These are phyloP conservation scores for Harpalus rubripes DNA, from an alignment of 2,888 invertebrate genomes.

Conservation along the genomic window DNA sequence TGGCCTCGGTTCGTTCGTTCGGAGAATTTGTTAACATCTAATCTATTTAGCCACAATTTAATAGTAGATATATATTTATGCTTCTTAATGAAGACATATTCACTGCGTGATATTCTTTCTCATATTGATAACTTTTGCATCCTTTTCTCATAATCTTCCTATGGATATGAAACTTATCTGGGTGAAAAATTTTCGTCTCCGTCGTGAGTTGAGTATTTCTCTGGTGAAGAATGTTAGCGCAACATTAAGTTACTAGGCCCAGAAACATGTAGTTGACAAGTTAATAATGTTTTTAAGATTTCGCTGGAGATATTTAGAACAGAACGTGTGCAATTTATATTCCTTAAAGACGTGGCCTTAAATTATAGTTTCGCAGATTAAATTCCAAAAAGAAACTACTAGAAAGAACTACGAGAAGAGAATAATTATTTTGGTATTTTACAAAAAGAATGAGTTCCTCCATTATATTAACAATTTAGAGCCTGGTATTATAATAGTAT, in stretches of 20 bases:
- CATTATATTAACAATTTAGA: background rate
- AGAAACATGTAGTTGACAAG: conserved; percentile 46
- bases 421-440: conserved; percentile 35
- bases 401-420: background rate
- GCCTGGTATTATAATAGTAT: too few species aligned
- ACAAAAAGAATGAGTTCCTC: background rate
- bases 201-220: background rate
- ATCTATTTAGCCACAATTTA: too few species aligned
- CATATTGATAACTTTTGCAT: too few species aligned
- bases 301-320: conserved; percentile 27
- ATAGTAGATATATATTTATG: too few species aligned
- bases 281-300: conserved; percentile 48
- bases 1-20: too few species aligned
- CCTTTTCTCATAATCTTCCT: too few species aligned
- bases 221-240: conserved; percentile 15
- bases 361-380: conserved; percentile 44
- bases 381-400: conserved; percentile 40
- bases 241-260: conserved; percentile 14
- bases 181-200: background rate
- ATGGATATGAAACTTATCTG: background rate
- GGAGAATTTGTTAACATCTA: too few species aligned
- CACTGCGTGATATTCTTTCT: too few species aligned
- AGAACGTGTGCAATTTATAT: conserved; percentile 52
- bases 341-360: conserved; percentile 40
- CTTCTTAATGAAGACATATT: too few species aligned